Evolutionary conservation across 2,797 vertebrate genomes (phyloP).

Genomic region (Cetoscarus ocellatus): DNA sequence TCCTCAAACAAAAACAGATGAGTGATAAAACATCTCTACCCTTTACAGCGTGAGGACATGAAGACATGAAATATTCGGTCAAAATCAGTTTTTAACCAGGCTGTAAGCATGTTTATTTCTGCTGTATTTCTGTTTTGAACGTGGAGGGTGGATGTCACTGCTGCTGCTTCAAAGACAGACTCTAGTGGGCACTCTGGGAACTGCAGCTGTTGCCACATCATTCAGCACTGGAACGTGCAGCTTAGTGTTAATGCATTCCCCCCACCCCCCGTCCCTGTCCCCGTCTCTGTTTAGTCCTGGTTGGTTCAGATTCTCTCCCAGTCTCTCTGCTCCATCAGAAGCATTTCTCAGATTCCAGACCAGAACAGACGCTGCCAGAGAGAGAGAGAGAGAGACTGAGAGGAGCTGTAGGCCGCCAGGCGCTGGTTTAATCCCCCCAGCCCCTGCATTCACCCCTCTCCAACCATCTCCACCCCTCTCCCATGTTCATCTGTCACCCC

Average conservation of each 20-base stretch:
- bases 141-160: no score
- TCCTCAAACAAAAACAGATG: no score
- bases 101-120: no score
- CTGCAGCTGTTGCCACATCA: no score
- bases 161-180: no score
- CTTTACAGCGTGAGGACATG: no score
- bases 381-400: constrained; percentile 42
- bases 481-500: constrained; percentile 65
- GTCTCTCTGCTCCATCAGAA: constrained; percentile 72
- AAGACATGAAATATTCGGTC: no score
- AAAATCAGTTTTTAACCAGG: no score
- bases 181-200: no score
- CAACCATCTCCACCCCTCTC: background rate
- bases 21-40: no score
- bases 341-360: constrained; percentile 81
- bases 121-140: no score
- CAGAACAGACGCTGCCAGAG: constrained; percentile 72
- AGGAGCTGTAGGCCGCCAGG: constrained; percentile 70
- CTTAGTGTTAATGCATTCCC: constrained; percentile 18
- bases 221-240: no score
- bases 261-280: constrained; percentile 48
- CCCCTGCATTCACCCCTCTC: background rate
- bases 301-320: constrained; percentile 60
- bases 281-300: constrained; percentile 65
- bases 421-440: constrained; percentile 62